These are phyloP conservation scores for Cebidichthys violaceus DNA, from an alignment of 2,113 vertebrate species.

Conservation along the genomic window DNA sequence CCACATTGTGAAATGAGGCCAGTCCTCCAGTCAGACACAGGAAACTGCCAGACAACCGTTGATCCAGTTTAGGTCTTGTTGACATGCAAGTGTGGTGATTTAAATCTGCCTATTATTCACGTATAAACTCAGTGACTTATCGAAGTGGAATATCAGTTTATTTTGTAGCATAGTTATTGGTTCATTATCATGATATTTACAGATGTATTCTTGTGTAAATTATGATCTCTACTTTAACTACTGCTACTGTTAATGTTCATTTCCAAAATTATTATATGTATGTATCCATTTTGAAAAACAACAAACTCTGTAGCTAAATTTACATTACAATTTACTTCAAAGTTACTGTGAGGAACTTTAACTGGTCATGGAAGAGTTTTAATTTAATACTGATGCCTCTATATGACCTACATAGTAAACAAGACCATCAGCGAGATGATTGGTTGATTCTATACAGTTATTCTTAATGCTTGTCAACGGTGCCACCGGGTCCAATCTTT, in stretches of 20 bases:
- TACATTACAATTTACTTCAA: not conserved
- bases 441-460: no score
- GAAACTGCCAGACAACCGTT: not conserved
- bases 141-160: not conserved
- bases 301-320: not conserved
- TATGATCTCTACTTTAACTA: not conserved
- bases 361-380: not conserved
- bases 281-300: not conserved
- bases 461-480: no score
- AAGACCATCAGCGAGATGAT: no score
- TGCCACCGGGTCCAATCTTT: no score
- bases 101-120: not conserved
- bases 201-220: not conserved
- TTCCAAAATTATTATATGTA: not conserved
- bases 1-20: slow-evolving; percentile 14
- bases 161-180: not conserved
- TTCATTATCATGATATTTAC: not conserved
- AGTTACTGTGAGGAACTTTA: not conserved
- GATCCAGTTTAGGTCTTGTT: slow-evolving; percentile 12
- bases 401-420: no score
- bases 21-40: slow-evolving; percentile 1
- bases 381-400: no score
- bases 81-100: slow-evolving; percentile 4
- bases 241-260: not conserved
- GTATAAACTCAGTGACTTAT: not conserved